Conservation (phyloP, 1,140 invertebrate genomes). For the Drosophila gunungcola region DNA sequence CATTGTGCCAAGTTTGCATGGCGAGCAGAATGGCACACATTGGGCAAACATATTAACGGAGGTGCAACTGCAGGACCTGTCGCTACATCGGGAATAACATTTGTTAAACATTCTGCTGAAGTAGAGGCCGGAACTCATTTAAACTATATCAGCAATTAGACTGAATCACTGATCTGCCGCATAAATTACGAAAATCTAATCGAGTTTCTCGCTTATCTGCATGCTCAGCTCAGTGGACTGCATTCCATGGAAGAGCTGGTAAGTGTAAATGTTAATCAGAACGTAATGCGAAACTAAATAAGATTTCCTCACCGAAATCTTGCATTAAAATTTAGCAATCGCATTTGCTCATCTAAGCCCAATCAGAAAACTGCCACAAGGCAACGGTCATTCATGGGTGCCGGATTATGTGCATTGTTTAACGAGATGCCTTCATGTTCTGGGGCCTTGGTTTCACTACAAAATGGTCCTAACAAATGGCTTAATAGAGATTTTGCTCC, state of each 20-base stretch:
- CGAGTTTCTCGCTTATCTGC: conserved; percentile 3
- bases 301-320: neutral
- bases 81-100: neutral
- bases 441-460: conserved; percentile 18
- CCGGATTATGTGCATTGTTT: conserved; percentile 36
- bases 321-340: conserved; percentile 23
- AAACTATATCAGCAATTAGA: conserved; percentile 2
- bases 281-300: conserved; percentile 3
- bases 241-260: conserved; percentile 68
- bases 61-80: conserved; percentile 5
- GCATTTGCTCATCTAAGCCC: conserved; percentile 28
- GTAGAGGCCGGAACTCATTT: neutral
- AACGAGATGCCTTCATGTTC: neutral
- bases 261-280: conserved; percentile 48
- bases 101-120: neutral
- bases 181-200: conserved; percentile 34
- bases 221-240: conserved; percentile 58
- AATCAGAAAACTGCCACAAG: conserved; percentile 7
- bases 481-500: neutral
- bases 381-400: conserved; percentile 1
- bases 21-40: conserved; percentile 18
- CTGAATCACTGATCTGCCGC: conserved; percentile 8
- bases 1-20: conserved; percentile 9
- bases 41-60: conserved; percentile 57
- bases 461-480: conserved; percentile 13